A percentile compares a stretch with the other conserved stretches of the same genome.
phyloP scores from a whole-genome alignment of 2,113 vertebrate genomes.

The Apistogramma diplotaenia region DNA sequence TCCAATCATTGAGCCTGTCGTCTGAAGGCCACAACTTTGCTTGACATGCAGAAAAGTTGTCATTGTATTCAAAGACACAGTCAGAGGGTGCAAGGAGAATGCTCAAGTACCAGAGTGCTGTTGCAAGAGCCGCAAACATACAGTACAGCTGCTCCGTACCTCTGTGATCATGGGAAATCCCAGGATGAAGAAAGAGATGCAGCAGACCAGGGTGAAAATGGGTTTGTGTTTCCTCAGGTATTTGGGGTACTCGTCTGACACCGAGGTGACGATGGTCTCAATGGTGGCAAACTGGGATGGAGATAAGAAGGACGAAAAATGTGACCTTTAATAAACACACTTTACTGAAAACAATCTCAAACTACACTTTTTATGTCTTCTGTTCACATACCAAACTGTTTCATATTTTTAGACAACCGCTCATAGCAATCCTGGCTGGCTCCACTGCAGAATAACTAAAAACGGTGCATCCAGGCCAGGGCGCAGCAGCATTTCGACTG shows the following conservation, averaged over 20 bases:
- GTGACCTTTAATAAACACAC: background rate
- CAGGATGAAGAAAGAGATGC: slow-evolving; percentile 89
- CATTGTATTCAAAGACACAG: slow-evolving; percentile 12
- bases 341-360: background rate
- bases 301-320: background rate
- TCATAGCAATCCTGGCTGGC: background rate
- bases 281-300: slow-evolving; percentile 92
- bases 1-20: slow-evolving; percentile 9
- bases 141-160: slow-evolving; percentile 68
- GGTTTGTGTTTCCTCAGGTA: slow-evolving; percentile 94
- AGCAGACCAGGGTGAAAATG: slow-evolving; percentile 90
- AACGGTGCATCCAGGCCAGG: background rate
- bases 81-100: background rate
- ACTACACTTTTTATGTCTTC: background rate
- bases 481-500: background rate
- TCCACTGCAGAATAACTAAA: background rate
- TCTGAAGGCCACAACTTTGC: slow-evolving; percentile 6
- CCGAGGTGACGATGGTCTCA: slow-evolving; percentile 96
- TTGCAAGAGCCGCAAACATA: background rate
- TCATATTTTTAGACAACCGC: background rate
- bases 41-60: slow-evolving; percentile 24
- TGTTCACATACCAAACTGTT: background rate
- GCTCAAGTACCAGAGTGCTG: background rate
- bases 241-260: slow-evolving; percentile 94
- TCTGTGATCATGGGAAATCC: slow-evolving; percentile 99